Evolutionary conservation across 2,888 invertebrate genomes (phyloP).

Genomic region (Pachymerium ferrugineum): DNA sequence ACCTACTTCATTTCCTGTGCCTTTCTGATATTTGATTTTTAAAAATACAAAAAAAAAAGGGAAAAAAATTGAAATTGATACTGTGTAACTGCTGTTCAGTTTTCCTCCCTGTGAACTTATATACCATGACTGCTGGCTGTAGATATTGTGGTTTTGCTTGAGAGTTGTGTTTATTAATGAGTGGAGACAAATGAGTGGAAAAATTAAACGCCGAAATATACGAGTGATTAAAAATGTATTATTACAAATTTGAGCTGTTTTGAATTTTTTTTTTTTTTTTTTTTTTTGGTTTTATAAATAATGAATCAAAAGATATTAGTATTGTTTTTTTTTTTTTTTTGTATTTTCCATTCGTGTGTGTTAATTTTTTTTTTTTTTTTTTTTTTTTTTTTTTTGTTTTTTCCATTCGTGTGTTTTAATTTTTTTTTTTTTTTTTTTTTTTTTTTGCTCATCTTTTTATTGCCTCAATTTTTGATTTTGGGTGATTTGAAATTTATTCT

Average conservation of each 20-base stretch:
- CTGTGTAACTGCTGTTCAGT: conserved; percentile 18
- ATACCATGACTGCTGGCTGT: conserved; percentile 21
- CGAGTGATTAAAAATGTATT: too few species aligned
- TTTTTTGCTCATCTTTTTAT: not conserved
- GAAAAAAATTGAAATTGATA: conserved; percentile 18
- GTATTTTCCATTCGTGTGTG: too few species aligned
- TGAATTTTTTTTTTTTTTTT: too few species aligned
- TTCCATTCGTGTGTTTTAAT: not conserved
- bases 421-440: not conserved
- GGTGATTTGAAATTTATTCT: not conserved
- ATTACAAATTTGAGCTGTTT: not conserved
- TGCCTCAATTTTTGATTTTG: not conserved
- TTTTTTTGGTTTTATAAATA: too few species aligned
- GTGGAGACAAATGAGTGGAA: not conserved
- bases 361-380: not conserved
- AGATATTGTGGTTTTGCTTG: not conserved
- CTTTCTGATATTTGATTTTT: conserved; percentile 18
- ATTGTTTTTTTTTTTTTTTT: not conserved
- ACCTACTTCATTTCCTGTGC: conserved; percentile 21
- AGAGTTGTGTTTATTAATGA: not conserved
- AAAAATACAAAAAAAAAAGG: not conserved
- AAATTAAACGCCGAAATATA: too few species aligned
- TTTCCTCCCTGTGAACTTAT: conserved; percentile 21
- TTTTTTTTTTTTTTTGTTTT: not conserved
- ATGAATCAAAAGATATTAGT: conserved; percentile 15